phyloP scores from a whole-genome alignment of 2,888 invertebrate species.

The Alentia gelatinosa region DNA sequence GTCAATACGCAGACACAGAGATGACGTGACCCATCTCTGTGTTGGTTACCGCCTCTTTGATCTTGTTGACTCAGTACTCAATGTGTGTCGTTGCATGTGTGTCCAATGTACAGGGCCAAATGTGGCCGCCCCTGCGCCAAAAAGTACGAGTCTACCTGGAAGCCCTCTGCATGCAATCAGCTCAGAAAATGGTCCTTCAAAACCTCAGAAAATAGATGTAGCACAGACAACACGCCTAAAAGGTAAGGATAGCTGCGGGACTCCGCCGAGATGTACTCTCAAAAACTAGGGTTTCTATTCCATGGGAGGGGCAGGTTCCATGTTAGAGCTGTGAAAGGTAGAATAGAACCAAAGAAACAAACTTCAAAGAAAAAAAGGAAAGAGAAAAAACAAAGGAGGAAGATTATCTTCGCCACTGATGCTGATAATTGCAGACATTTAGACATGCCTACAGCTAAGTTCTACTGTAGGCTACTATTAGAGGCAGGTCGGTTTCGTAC shows the following conservation, averaged over 20 bases:
- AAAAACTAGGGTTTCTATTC: no score
- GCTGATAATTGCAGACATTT: no score
- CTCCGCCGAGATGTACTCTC: no score
- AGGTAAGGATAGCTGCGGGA: slow-evolving; percentile 66
- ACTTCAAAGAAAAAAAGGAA: no score
- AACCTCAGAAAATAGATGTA: slow-evolving; percentile 62
- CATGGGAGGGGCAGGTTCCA: no score
- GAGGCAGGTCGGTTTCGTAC: no score
- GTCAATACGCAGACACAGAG: not conserved
- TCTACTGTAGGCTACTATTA: no score
- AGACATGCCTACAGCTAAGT: no score
- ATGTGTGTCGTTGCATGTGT: slow-evolving; percentile 51
- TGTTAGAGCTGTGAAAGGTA: no score
- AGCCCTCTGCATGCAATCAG: slow-evolving; percentile 56
- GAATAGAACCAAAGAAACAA: no score
- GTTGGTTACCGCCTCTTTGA: not conserved
- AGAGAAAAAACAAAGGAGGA: no score
- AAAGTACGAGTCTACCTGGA: slow-evolving; percentile 55
- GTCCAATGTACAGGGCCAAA: slow-evolving; percentile 27
- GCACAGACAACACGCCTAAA: slow-evolving; percentile 71
- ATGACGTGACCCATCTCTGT: not conserved
- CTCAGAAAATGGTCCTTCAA: slow-evolving; percentile 55
- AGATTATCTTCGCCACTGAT: no score
- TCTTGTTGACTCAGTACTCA: slow-evolving; percentile 3
- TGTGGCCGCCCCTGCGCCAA: slow-evolving; percentile 39